phyloP scores from a whole-genome alignment of 2,888 invertebrate genomes.

The Muscina levida region DNA sequence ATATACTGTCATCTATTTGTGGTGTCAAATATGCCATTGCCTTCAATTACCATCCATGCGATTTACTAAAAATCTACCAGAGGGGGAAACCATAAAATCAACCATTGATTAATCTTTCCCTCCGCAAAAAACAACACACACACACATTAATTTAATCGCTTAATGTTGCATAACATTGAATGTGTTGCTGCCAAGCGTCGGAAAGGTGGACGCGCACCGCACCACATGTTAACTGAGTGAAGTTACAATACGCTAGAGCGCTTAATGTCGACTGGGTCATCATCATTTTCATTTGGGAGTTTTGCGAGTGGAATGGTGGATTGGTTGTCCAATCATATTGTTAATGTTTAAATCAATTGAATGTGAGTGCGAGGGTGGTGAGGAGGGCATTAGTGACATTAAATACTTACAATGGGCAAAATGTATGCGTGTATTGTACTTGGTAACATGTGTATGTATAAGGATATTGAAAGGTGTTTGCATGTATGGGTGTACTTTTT shows the following conservation, averaged over 20 bases:
- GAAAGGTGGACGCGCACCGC: not conserved
- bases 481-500: not conserved
- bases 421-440: too few species aligned
- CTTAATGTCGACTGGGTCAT: slow-evolving; percentile 9
- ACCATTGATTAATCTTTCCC: slow-evolving; percentile 28
- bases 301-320: slow-evolving; percentile 26
- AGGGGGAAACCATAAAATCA: slow-evolving; percentile 24
- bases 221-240: slow-evolving; percentile 16
- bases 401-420: not conserved
- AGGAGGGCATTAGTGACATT: slow-evolving; percentile 21
- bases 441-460: too few species aligned
- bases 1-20: slow-evolving; percentile 4
- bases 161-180: slow-evolving; percentile 69
- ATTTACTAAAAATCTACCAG: too few species aligned
- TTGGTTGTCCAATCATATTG: slow-evolving; percentile 27
- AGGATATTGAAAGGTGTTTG: not conserved
- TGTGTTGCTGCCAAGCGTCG: slow-evolving; percentile 24
- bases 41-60: not conserved
- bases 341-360: slow-evolving; percentile 10
- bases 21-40: slow-evolving; percentile 29
- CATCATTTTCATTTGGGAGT: slow-evolving; percentile 52
- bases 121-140: not conserved
- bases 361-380: not conserved
- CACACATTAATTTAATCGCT: slow-evolving; percentile 71
- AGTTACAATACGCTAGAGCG: slow-evolving; percentile 16